Evolutionary conservation across 2,888 invertebrate species (phyloP), one percentile per base, ranked within the genome.

Genomic region (Xestia xanthographa): DNA sequence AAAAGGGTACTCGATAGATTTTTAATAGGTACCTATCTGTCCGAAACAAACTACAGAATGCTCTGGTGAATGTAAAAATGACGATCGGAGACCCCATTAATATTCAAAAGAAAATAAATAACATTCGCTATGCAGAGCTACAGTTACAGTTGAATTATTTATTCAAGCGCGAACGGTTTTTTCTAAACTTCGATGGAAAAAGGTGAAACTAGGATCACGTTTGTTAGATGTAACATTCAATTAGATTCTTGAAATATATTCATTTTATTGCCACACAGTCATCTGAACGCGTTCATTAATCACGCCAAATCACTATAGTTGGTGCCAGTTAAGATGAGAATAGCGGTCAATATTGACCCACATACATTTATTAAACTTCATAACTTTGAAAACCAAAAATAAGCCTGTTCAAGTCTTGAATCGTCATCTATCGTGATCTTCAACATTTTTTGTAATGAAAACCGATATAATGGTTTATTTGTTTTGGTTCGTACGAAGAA

Each of bases 241-340:
- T 91, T 89, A 89, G 83, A 83, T 83, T 86, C 77, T 87, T 90
- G 86, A 87, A 91, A 74, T 88, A 90, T 90, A 89, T 90, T 86
- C 83, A 88, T 91, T 89, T 90, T 90, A 89, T 89, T 89, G 83
- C 86, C 84, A 83, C 78, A 86, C 76, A 72, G 76, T 83, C 85
- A 83, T 86, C 88, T 89, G 84, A 91, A 87, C 87, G 86, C 81
- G 79, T 79, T 87, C 76, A 86, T 79, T 81, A 78, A 84, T 80
- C 92, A 93, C 92, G 91, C 90, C 77, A 92, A 83, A n/a, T n/a
- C n/a, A n/a, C n/a, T n/a, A n/a, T n/a, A n/a, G n/a, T n/a, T n/a
- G n/a, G n/a, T n/a, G n/a, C n/a, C n/a, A n/a, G n/a, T n/a, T n/a
- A n/a, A n/a, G n/a, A n/a, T n/a, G n/a, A n/a, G n/a, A n/a, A n/a